Conservation (phyloP, 35 echinoderm and acorn worm genomes). For the Heliocidaris erythrogramma region DNA sequence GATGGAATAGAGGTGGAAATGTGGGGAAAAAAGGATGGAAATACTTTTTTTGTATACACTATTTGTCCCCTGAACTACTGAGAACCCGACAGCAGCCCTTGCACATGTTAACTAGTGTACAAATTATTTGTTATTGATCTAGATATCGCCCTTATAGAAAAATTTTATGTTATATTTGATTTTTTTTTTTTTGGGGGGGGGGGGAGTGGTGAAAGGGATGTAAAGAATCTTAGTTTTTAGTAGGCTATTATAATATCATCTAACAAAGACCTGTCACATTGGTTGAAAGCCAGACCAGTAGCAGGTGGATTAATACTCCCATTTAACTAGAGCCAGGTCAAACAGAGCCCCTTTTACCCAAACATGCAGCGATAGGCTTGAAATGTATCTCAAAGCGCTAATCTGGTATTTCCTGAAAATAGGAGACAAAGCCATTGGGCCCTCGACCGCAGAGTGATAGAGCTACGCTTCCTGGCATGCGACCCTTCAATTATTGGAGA, state of each 20-base stretch:
- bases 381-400: neutral
- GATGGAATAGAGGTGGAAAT: too few relatives aligned
- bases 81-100: too few relatives aligned
- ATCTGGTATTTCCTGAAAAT: neutral
- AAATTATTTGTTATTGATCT: neutral
- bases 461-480: neutral
- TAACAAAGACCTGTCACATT: neutral
- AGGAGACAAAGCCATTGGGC: neutral
- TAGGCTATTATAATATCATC: neutral
- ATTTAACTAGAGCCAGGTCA: neutral
- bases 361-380: neutral
- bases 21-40: too few relatives aligned
- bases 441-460: neutral
- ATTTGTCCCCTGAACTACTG: too few relatives aligned
- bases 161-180: neutral
- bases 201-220: neutral
- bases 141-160: neutral
- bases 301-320: neutral
- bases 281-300: neutral
- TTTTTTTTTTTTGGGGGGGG: neutral
- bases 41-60: too few relatives aligned
- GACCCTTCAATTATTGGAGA: neutral
- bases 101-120: too few relatives aligned
- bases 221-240: neutral
- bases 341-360: neutral